Conservation (phyloP, 2,113 vertebrate species). For the Caretta caretta region DNA sequence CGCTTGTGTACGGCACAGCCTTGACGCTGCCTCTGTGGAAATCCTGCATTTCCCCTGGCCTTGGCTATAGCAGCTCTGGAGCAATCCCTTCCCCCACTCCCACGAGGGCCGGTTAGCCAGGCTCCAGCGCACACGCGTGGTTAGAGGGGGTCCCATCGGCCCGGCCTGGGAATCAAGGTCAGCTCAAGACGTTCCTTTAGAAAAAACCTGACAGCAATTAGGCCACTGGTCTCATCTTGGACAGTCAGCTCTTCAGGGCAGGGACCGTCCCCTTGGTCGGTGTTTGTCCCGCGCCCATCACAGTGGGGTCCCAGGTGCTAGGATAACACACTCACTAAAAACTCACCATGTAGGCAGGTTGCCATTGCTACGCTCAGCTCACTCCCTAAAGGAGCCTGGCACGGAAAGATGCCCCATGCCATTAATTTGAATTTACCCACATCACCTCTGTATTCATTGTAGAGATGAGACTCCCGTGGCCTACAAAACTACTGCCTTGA, state of each 20-base stretch:
- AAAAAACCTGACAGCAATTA: not conserved
- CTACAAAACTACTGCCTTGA: not conserved
- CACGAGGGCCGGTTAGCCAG: too few species aligned
- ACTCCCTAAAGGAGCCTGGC: not conserved
- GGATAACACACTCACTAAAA: too few species aligned
- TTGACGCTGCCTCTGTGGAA: not conserved
- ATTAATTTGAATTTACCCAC: not conserved
- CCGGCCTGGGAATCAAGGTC: not conserved
- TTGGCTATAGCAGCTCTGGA: not conserved
- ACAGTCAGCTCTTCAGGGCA: not conserved
- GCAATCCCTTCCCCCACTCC: not conserved
- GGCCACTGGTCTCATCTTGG: not conserved
- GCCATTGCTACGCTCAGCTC: not conserved
- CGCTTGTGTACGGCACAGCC: too few species aligned
- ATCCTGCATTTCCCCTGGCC: not conserved
- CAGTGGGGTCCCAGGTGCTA: too few species aligned
- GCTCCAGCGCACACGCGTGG: rapidly evolving
- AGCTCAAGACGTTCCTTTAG: not conserved
- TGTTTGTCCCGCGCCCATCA: too few species aligned
- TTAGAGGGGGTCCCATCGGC: not conserved
- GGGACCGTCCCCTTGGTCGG: not conserved
- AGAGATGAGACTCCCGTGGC: not conserved
- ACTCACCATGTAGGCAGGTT: not conserved
- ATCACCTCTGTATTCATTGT: not conserved
- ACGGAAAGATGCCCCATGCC: rapidly evolving